A percentile compares a stretch with the other conserved stretches of the same genome.
These are phyloP conservation scores for Linyphia triangularis DNA, from an alignment of 2,888 invertebrate genomes.

Conservation along the genomic window DNA sequence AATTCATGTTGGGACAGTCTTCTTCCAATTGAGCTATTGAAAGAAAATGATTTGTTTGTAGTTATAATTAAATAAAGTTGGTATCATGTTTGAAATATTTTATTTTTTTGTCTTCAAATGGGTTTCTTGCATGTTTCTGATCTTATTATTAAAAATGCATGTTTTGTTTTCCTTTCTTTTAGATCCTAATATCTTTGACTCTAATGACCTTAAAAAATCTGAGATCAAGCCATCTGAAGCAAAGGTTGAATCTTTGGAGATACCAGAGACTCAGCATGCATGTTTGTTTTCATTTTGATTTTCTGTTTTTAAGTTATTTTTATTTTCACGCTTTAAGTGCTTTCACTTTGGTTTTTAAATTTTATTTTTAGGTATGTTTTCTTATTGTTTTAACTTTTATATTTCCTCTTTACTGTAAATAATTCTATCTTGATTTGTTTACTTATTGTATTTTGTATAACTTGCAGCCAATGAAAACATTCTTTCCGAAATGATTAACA, in stretches of 20 bases:
- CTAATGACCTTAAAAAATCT: constrained; percentile 36
- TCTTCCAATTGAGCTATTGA: not conserved
- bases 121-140: constrained; percentile 31
- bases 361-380: not conserved
- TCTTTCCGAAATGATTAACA: constrained; percentile 49
- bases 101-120: not conserved
- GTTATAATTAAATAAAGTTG: too few species aligned
- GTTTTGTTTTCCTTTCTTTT: constrained; percentile 56
- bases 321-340: not conserved
- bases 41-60: too few species aligned
- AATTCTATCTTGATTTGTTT: not conserved
- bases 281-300: constrained; percentile 57
- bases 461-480: constrained; percentile 65
- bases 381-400: not conserved
- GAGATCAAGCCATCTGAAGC: constrained; percentile 39
- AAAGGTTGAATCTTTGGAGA: constrained; percentile 30
- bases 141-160: constrained; percentile 14
- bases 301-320: constrained; percentile 6
- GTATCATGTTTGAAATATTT: not conserved
- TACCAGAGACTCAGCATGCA: constrained; percentile 27
- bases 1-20: not conserved
- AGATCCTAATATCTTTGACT: constrained; percentile 52
- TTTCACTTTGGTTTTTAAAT: not conserved
- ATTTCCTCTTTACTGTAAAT: not conserved
- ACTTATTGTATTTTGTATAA: not conserved